phyloP scores from a whole-genome alignment of 1,140 invertebrate genomes.

The Neodiprion lecontei region DNA sequence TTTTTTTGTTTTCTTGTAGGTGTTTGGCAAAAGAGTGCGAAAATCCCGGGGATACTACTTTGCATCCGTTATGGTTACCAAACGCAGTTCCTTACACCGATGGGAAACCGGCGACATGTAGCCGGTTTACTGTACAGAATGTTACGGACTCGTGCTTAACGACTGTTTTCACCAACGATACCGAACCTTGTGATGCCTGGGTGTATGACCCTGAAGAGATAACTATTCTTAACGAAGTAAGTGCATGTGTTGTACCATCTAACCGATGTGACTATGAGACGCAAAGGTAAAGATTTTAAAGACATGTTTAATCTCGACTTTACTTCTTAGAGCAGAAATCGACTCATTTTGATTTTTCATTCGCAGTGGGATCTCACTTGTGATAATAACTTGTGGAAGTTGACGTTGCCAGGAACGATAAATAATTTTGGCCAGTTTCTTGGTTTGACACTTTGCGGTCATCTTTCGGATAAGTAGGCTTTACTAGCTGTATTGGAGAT shows the following conservation, averaged over 20 bases:
- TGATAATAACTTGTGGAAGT: conserved; percentile 71
- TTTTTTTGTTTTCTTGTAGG: conserved; percentile 53
- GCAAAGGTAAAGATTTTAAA: too few species aligned
- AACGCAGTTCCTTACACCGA: conserved; percentile 61
- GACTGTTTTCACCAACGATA: conserved; percentile 51
- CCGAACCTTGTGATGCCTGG: conserved; percentile 55
- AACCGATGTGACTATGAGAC: too few species aligned
- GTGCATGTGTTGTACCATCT: background rate
- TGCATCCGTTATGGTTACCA: conserved; percentile 62
- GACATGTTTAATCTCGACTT: too few species aligned
- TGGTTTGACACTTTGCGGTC: conserved; percentile 72
- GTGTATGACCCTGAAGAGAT: conserved; percentile 57
- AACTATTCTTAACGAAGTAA: conserved; percentile 61
- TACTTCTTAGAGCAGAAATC: too few species aligned
- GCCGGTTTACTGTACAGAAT: conserved; percentile 47
- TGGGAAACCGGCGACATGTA: conserved; percentile 59
- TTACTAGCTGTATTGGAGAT: background rate
- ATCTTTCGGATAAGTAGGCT: conserved; percentile 67
- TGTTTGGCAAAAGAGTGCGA: conserved; percentile 72
- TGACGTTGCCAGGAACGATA: conserved; percentile 74
- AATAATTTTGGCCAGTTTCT: conserved; percentile 76
- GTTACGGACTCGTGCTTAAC: conserved; percentile 44
- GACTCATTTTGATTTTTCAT: background rate
- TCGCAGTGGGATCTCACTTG: conserved; percentile 66
- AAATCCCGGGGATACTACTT: conserved; percentile 41